Evolutionary conservation across 1,140 invertebrate genomes (phyloP).

Genomic region (Stegodyphus mimosarum): DNA sequence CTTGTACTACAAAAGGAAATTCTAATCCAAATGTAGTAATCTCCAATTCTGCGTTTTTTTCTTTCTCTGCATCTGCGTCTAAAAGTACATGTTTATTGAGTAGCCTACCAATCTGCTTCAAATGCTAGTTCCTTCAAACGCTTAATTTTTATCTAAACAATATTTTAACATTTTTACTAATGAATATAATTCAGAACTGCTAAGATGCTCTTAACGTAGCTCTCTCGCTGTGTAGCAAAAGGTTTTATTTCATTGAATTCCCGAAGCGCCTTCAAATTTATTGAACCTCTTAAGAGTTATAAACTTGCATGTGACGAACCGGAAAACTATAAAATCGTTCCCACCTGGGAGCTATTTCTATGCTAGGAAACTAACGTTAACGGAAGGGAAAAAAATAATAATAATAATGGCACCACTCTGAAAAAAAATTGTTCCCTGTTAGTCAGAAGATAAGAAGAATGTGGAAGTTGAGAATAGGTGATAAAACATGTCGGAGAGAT

Average conservation of each 20-base stretch:
- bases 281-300: neutral
- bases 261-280: neutral
- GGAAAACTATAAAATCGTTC: conserved; percentile 11
- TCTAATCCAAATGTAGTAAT: too few relatives aligned
- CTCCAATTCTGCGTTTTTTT: too few relatives aligned
- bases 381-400: neutral
- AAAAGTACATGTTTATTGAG: too few relatives aligned
- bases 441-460: conserved; percentile 55
- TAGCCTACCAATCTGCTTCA: too few relatives aligned
- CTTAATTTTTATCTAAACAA: too few relatives aligned
- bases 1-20: too few relatives aligned
- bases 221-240: neutral
- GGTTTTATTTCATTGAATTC: neutral
- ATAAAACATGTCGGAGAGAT: conserved; percentile 47
- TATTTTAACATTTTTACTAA: too few relatives aligned
- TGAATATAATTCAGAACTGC: too few relatives aligned
- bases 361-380: conserved; percentile 12
- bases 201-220: too few relatives aligned
- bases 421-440: conserved; percentile 34
- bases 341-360: conserved; percentile 5
- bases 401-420: conserved; percentile 15
- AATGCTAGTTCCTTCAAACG: too few relatives aligned
- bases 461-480: conserved; percentile 44
- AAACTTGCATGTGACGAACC: neutral
- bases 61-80: too few relatives aligned